These are phyloP conservation scores for Prunella strophiata DNA, from an alignment of 2,797 vertebrate genomes.

Conservation along the genomic window DNA sequence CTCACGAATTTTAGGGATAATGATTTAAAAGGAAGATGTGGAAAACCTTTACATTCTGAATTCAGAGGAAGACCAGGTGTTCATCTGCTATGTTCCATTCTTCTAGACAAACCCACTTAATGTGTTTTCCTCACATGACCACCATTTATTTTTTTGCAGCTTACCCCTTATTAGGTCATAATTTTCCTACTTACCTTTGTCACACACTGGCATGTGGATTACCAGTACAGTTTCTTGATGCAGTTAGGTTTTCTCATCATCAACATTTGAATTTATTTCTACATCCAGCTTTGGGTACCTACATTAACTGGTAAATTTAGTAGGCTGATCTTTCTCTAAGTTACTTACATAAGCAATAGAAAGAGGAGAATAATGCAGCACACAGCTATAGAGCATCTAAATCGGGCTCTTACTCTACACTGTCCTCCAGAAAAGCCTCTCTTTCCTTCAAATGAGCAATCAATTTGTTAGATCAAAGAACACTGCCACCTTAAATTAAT, in stretches of 20 bases:
- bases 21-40: not conserved
- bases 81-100: not conserved
- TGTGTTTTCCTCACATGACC: not conserved
- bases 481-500: not conserved
- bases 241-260: not conserved
- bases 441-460: not conserved
- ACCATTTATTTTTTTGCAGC: not conserved
- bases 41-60: not conserved
- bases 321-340: not conserved
- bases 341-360: not conserved
- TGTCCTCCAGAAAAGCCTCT: not conserved
- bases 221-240: not conserved
- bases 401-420: not conserved
- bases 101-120: not conserved
- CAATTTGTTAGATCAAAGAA: not conserved
- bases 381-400: not conserved
- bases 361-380: not conserved
- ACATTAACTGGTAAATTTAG: not conserved
- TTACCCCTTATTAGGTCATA: not conserved
- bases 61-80: not conserved
- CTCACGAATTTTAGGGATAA: not conserved
- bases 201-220: not conserved
- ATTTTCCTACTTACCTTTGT: not conserved
- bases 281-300: not conserved
- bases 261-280: not conserved